Evolutionary conservation across 2,797 vertebrate species (phyloP).

Genomic region (Lutjanus argentimaculatus): DNA sequence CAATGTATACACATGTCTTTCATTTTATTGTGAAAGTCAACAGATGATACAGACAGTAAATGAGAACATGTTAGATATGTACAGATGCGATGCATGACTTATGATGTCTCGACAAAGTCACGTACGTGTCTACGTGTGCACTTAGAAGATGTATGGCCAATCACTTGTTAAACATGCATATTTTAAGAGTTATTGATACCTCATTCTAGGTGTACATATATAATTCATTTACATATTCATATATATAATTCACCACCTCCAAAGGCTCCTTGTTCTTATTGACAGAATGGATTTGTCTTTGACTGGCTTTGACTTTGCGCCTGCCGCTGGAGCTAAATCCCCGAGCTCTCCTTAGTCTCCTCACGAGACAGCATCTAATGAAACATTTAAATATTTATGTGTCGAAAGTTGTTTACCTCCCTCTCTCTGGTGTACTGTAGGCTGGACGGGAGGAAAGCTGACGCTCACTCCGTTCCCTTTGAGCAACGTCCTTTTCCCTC

Average conservation of each 20-base stretch:
- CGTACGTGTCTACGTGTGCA: not conserved
- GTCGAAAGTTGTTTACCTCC: conserved; percentile 79
- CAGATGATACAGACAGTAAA: not conserved
- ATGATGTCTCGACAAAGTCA: not conserved
- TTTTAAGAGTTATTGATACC: conserved; percentile 38
- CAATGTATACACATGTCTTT: not conserved
- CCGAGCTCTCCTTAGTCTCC: conserved; percentile 66
- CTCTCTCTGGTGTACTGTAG: conserved; percentile 51
- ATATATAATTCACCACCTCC: conserved; percentile 56
- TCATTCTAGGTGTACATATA: conserved; percentile 24
- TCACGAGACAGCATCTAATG: conserved; percentile 81
- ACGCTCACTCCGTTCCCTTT: conserved; percentile 54
- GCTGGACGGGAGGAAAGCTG: conserved; percentile 23
- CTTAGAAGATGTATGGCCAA: not conserved
- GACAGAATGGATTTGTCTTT: conserved; percentile 79
- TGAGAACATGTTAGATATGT: not conserved
- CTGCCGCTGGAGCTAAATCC: conserved; percentile 67
- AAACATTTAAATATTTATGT: conserved; percentile 87
- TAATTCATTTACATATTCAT: conserved; percentile 52
- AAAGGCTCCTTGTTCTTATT: conserved; percentile 56
- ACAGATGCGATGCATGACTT: not conserved
- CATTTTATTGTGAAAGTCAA: not conserved
- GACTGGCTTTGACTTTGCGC: conserved; percentile 79
- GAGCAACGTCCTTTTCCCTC: conserved; percentile 55
- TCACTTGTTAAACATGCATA: conserved; percentile 34